Evolutionary conservation across 2,113 vertebrate genomes (phyloP), one percentile per base, ranked within the genome.

Genomic region (Megatriorchis doriae): DNA sequence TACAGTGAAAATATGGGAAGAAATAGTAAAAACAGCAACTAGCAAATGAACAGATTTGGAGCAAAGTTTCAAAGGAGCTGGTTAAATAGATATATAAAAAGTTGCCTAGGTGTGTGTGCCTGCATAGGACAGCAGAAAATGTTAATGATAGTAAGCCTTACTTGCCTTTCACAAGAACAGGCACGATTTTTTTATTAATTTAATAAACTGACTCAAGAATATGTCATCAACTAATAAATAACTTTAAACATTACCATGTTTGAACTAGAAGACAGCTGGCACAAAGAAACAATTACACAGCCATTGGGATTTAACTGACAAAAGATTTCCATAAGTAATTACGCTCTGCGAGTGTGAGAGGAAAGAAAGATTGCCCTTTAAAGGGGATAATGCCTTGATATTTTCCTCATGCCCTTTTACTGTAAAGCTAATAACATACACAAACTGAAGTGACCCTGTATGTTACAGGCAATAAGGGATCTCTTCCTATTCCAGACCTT

Each of bases 191-290:
- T 86, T 91, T 93, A 77, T 96, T 91, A 87, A 77, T 93, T 86
- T 94, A 94, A 94, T 96, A 93, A 94, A 96, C 90, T 91, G 91
- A 94, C 63, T 86, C 61, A 88, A 94, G 78, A 95, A 82, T 96
- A 91, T 96, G 82, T 94, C 90, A 96, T 94, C 96, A 90, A 95
- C 67, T 96, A 70, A 71, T 88, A 97, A 97, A 95, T 95, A 98
- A 95, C 95, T 97, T 95, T 85, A 96, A 96, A 94, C 62, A 81
- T 92, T 94, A 43, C 93, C 22, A 3, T 96, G 75, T 93, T 96
- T 95, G 90, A 96, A 89, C 61, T 78, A 88, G 72, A 72, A 96
- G 91, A 38, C 97, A 94, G 72, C 93, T 97, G 96, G 88, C 78
- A 58, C 86, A 95, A 90, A 82, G 73, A 95, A 94, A 93, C 92